Percentiles rank a stretch among this genome's conserved stretches.
These are phyloP conservation scores for Microtus oregoni DNA, from an alignment of 2,113 vertebrate genomes.

Conservation along the genomic window DNA sequence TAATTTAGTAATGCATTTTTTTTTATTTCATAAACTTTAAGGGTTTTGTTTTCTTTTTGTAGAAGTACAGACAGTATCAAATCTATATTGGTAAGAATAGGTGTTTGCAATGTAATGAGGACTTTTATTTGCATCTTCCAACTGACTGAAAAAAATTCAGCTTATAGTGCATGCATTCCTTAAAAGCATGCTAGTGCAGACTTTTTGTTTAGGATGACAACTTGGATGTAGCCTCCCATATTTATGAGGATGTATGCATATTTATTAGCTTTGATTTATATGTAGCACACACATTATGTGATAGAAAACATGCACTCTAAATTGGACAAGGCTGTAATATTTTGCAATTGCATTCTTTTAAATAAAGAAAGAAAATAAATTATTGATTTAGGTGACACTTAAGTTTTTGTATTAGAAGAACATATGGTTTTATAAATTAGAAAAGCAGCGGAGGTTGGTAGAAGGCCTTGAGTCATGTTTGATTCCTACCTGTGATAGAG, in stretches of 20 bases:
- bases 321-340: background rate
- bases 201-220: background rate
- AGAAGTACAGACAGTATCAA: background rate
- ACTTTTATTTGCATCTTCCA: background rate
- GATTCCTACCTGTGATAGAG: slow-evolving; percentile 1
- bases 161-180: background rate
- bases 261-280: background rate
- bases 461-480: slow-evolving; percentile 12
- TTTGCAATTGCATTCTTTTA: slow-evolving; percentile 17
- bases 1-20: slow-evolving; percentile 12
- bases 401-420: slow-evolving; percentile 21
- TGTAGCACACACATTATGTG: background rate
- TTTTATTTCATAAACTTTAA: slow-evolving; percentile 31
- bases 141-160: background rate
- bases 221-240: slow-evolving; percentile 2
- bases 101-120: background rate
- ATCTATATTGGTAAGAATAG: background rate
- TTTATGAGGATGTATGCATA: background rate
- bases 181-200: background rate
- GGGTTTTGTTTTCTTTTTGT: background rate
- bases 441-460: background rate
- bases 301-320: background rate
- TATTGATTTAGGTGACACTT: background rate
- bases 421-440: background rate
- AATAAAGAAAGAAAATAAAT: slow-evolving; percentile 64